Base-by-base conservation (phyloP, 2,888 invertebrate genomes). In the Teleogryllus oceanicus region DNA sequence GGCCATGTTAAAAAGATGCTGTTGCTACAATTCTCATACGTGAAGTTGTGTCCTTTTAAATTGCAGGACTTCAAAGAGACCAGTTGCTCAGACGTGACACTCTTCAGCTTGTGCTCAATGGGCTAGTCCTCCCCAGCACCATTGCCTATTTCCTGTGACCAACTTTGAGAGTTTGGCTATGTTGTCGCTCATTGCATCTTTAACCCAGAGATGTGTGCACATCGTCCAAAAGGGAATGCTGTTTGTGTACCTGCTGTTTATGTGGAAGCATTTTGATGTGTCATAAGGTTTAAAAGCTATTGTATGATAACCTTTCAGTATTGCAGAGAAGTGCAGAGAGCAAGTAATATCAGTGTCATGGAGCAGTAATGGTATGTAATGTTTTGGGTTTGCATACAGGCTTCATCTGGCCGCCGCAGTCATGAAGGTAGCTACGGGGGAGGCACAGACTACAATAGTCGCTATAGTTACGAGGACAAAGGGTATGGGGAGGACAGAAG, bases 401-500 rank as follows among this genome's bases (percentile, higher is more conserved):
- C 82, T n/a, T 83, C 83, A 74, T 83, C 82, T 81, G 81, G 82
- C 81, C 82, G 83, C 50, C 83, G 83, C 80, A 83, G 83, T 80
- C 83, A 83, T 79, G 83, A 83, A 82, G 82, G 82, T 75, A 82
- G 81, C 80, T 83, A 83, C 78, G 81, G 82, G 76, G 82, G 82
- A 74, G 80, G 80, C 51, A 78, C 79, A 76, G 82, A 82, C 79
- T 82, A 82, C 81, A 81, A 81, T 82, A 83, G 81, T 80, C 83
- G 83, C 80, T 83, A 83, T 80, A 82, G 82, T 82, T 83, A 82
- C 80, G 83, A 83, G 77, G 83, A 83, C 51, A 83, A 83, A 78
- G 80, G 81, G 75, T 83, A 83, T 82, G 82, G 80, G 74, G 83
- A 83, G 75, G 83, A 83, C 50, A 82, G 83, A 79, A 81, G 82